Evolutionary conservation across 2,113 vertebrate species (phyloP).

Genomic region (Hippocampus comes): DNA sequence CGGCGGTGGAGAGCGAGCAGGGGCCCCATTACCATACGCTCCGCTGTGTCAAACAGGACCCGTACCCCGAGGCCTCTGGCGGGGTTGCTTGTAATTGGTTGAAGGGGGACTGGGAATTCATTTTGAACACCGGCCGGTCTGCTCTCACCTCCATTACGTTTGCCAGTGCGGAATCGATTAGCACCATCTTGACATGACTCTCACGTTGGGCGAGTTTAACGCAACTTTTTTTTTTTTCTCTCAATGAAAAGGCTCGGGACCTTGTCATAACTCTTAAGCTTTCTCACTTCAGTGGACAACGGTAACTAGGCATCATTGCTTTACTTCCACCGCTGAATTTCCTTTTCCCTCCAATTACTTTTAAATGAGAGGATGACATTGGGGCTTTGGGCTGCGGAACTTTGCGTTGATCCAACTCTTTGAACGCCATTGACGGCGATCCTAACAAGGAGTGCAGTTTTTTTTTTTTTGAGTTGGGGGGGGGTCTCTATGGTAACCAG

Average conservation of each 20-base stretch:
- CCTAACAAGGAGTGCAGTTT: no score
- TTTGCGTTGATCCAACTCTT: not conserved
- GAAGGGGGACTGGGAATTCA: conserved; percentile 37
- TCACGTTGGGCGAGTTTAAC: conserved; percentile 26
- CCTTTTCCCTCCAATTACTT: conserved; percentile 36
- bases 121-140: conserved; percentile 43
- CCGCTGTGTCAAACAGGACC: conserved; percentile 18
- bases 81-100: conserved; percentile 50
- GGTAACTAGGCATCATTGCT: conserved; percentile 22
- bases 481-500: no score
- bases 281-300: conserved; percentile 24
- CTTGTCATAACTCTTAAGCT: conserved; percentile 13
- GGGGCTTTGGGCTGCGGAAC: not conserved
- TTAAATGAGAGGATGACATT: conserved; percentile 7
- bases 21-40: conserved; percentile 17
- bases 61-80: conserved; percentile 4
- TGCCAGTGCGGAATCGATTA: conserved; percentile 57
- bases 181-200: conserved; percentile 37
- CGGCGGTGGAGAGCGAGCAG: not conserved
- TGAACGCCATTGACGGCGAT: no score
- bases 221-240: conserved; percentile 48
- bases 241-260: conserved; percentile 29
- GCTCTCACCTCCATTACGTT: conserved; percentile 53
- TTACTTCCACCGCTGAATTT: conserved; percentile 28
- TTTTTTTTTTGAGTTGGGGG: no score